A percentile compares a stretch with the other conserved stretches of the same genome.
Evolutionary conservation across 1,140 invertebrate species (phyloP).

Genomic region (Drosophila kohkoa): DNA sequence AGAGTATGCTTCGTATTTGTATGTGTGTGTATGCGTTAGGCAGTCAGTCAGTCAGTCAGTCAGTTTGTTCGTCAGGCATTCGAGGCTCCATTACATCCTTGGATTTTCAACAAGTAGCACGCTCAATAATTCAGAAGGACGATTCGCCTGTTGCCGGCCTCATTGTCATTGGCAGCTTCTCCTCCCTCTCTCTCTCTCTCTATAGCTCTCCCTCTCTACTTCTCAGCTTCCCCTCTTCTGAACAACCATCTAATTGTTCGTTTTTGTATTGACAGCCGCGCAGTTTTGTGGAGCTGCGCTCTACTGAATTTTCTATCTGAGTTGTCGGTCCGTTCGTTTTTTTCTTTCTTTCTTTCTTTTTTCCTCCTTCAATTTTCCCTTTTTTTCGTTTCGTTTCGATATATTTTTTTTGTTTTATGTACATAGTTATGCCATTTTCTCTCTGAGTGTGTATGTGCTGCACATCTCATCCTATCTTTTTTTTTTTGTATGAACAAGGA

Average conservation of each 20-base stretch:
- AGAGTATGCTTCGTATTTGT: not conserved
- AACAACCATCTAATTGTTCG: constrained; percentile 67
- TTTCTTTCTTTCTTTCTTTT: constrained; percentile 20
- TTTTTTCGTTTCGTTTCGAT: constrained; percentile 39
- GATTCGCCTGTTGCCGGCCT: constrained; percentile 58
- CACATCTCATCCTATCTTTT: constrained; percentile 28
- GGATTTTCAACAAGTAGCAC: constrained; percentile 73
- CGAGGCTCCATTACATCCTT: constrained; percentile 58
- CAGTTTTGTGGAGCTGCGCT: constrained; percentile 73
- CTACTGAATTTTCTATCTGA: constrained; percentile 70
- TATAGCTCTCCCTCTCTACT: not conserved
- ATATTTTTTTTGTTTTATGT: constrained; percentile 49
- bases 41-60: no score
- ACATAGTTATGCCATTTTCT: constrained; percentile 39
- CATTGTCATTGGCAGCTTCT: constrained; percentile 62
- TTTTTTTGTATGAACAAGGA: constrained; percentile 57
- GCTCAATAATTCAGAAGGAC: constrained; percentile 79
- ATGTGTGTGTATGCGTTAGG: not conserved
- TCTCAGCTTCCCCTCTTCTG: not conserved
- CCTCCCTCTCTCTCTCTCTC: not conserved
- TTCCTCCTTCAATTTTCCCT: constrained; percentile 23
- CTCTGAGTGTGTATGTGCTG: constrained; percentile 33
- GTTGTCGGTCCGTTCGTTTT: constrained; percentile 30
- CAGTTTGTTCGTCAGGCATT: not conserved
- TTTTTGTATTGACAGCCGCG: constrained; percentile 77